These are phyloP conservation scores for Pomatorhinus ruficollis DNA, from an alignment of 2,113 vertebrate genomes.

Conservation along the genomic window DNA sequence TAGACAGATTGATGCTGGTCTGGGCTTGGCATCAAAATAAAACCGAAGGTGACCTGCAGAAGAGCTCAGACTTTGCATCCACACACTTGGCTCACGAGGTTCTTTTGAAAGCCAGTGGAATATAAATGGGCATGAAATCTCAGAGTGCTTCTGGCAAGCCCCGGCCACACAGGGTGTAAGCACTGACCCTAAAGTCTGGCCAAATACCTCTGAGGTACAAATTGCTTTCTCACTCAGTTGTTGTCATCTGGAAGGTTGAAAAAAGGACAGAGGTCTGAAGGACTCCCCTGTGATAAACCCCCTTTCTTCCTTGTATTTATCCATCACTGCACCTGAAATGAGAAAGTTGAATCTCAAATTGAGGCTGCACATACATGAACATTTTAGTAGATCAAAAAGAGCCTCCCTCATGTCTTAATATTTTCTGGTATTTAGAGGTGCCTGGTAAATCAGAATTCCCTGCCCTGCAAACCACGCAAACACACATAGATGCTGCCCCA, in stretches of 20 bases:
- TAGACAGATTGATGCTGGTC: neutral
- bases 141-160: neutral
- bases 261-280: neutral
- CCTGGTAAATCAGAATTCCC: neutral
- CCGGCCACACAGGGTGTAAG: neutral
- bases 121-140: fast-evolving
- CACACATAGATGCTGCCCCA: neutral
- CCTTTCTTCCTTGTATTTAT: neutral
- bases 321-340: neutral
- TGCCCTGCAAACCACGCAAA: neutral
- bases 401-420: neutral
- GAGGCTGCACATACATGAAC: neutral
- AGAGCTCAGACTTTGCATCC: neutral
- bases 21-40: neutral
- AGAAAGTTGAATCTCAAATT: fast-evolving
- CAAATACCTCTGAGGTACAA: neutral
- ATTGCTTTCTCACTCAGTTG: neutral
- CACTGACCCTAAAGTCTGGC: neutral
- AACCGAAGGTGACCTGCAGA: neutral
- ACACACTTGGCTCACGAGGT: fast-evolving
- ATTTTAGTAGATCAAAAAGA: neutral
- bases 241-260: neutral
- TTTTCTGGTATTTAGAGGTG: neutral
- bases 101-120: neutral
- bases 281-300: neutral